Evolutionary conservation across 1,140 invertebrate genomes (phyloP).

Genomic region (Panulirus ornatus): DNA sequence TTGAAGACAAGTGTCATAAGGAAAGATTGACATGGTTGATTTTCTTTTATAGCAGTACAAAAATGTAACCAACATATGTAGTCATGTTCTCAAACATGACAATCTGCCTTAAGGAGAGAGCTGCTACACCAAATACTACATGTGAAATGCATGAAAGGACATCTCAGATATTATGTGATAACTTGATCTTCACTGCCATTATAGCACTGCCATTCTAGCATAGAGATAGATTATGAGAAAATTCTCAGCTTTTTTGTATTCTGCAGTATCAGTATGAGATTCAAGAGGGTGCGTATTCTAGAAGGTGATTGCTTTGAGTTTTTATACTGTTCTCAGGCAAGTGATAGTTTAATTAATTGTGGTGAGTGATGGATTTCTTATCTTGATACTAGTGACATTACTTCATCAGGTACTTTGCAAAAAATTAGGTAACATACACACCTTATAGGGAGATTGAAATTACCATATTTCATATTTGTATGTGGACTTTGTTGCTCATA

Average conservation of each 20-base stretch:
- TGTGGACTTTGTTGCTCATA: no score
- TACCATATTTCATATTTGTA: no score
- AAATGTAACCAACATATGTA: conserved; percentile 1
- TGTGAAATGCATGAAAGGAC: background rate
- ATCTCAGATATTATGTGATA: conserved; percentile 27
- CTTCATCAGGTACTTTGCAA: no score
- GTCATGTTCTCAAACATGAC: background rate
- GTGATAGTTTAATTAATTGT: no score
- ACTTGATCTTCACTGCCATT: conserved; percentile 18
- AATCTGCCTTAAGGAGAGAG: conserved; percentile 33
- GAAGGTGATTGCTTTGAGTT: background rate
- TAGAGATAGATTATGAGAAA: conserved; percentile 1
- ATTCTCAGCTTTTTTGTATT: conserved; percentile 40
- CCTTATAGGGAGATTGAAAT: no score
- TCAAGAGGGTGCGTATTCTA: background rate
- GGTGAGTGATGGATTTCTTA: no score
- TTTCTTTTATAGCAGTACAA: conserved; percentile 10
- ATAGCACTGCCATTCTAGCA: conserved; percentile 34
- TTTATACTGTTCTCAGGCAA: no score
- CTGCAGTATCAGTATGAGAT: background rate
- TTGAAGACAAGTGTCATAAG: background rate
- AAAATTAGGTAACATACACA: no score
- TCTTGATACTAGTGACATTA: no score
- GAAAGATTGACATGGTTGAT: background rate
- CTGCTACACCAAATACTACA: background rate